Base-by-base conservation (phyloP, 2,113 vertebrate species). In the Elaphurus davidianus region DNA sequence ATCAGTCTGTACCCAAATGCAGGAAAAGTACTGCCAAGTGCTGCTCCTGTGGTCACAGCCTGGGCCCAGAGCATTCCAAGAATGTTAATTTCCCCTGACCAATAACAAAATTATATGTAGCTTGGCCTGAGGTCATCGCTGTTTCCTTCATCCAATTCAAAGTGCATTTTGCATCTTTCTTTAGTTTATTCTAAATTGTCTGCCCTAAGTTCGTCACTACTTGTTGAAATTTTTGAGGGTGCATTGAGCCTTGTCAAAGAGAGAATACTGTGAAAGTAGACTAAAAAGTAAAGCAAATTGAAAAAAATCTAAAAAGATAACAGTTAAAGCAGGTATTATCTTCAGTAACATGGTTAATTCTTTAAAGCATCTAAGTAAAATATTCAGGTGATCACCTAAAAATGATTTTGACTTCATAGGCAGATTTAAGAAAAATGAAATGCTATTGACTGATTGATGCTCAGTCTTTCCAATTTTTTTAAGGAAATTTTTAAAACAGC, bases 301-400 rank as follows among this genome's bases (percentile, higher is more conserved):
- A 82, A 95, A 67, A 55, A 55, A 40, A 71, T 60, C 85, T 93
- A 96, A 98, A 96, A 97, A 85, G 40, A 83, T 52, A 88, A 86
- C 27, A 86, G 91, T 98, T 98, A 98, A 99, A 99, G 99, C 98
- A 99, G 98, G 99, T 98, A 99, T 99, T 98, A 11, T 98, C 59
- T 94, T 47, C n/a, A 67, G 23, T 52, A 94, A 94, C 25, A 92
- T 4, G 47, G 13, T 84, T 60, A 79, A 96, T 64, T 92, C 62
- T 95, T 81, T 97, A 89, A 91, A 94, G 19, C 43, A 94, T 14
- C 27, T 78, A 71, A 91, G 92, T 47, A 67, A 90, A 92, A 94
- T 81, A 88, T 50, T 92, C 11, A 96, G 36, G 33, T 91, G 57
- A 78, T 50, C 43, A 71, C 45, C 23, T 86, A 93, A 96, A 97